A percentile compares a stretch with the other conserved stretches of the same genome.
Evolutionary conservation across 2,888 invertebrate genomes (phyloP).

Genomic region (Alitta virens): DNA sequence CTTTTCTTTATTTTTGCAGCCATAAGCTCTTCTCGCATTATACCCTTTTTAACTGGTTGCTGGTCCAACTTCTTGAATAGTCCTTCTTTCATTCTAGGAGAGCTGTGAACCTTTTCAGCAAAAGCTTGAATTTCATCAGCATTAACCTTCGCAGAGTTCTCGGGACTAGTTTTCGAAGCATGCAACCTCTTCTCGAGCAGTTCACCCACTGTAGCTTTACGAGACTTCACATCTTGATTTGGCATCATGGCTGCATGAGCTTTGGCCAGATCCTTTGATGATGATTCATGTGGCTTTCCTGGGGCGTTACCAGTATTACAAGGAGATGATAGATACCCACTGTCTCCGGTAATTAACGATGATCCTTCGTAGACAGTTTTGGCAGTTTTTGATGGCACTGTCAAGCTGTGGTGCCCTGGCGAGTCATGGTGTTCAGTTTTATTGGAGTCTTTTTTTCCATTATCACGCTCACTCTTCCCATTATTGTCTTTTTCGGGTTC

Average conservation of each 20-base stretch:
- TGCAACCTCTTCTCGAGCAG: slow-evolving; percentile 8
- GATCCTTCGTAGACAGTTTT: too few relatives aligned
- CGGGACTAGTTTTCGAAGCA: neutral
- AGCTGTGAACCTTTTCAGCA: neutral
- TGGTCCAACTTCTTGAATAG: slow-evolving; percentile 13
- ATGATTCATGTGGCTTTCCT: neutral
- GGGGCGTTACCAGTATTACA: neutral
- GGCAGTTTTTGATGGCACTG: too few relatives aligned
- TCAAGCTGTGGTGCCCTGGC: too few relatives aligned
- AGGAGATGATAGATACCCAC: slow-evolving; percentile 7
- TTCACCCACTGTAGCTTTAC: slow-evolving; percentile 7
- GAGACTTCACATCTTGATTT: neutral
- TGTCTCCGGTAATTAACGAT: neutral
- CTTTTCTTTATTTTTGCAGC: slow-evolving; percentile 20
- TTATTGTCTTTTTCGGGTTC: too few relatives aligned
- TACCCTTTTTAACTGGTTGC: slow-evolving; percentile 1
- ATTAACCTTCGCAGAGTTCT: neutral
- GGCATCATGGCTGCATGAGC: neutral
- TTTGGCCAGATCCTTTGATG: neutral
- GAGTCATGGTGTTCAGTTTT: too few relatives aligned
- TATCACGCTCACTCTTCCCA: too few relatives aligned
- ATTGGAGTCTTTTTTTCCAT: too few relatives aligned
- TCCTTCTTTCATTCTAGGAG: slow-evolving; percentile 15
- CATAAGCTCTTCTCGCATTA: slow-evolving; percentile 13
- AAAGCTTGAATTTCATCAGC: neutral